Evolutionary conservation across 35 echinoderm and acorn worm species (phyloP).

Genomic region (Lytechinus pictus): DNA sequence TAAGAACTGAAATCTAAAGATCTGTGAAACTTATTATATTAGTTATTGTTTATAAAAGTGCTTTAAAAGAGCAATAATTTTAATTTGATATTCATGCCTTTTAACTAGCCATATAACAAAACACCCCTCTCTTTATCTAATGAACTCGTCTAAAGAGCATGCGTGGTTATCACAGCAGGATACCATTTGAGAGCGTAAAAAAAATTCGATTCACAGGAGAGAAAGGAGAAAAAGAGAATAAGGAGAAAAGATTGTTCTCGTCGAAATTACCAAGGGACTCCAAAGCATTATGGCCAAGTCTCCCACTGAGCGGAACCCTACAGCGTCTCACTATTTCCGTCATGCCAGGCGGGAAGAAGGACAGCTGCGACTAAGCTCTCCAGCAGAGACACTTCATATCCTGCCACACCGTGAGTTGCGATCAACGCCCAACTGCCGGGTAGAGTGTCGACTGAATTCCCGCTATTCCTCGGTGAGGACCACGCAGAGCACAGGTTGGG

Average conservation of each 20-base stretch:
- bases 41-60: not conserved
- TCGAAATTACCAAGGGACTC: slow-evolving; percentile 49
- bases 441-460: not conserved
- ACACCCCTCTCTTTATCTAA: not conserved
- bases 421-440: slow-evolving; percentile 36
- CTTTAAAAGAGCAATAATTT: not conserved
- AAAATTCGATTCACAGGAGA: slow-evolving; percentile 40
- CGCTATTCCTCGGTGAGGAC: slow-evolving; percentile 22
- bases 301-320: slow-evolving; percentile 52
- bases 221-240: slow-evolving; percentile 24
- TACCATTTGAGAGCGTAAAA: slow-evolving; percentile 40
- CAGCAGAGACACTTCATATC: slow-evolving; percentile 49
- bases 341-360: slow-evolving; percentile 46
- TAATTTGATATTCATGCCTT: not conserved
- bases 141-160: slow-evolving; percentile 41
- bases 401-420: slow-evolving; percentile 33
- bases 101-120: not conserved
- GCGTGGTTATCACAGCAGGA: slow-evolving; percentile 53
- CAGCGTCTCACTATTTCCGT: slow-evolving; percentile 57
- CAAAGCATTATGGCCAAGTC: slow-evolving; percentile 54
- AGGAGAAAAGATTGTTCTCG: slow-evolving; percentile 40
- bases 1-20: not conserved
- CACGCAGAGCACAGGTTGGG: not conserved
- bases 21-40: not conserved
- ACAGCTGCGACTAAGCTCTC: slow-evolving; percentile 46